Evolutionary conservation across 2,888 invertebrate species (phyloP), one percentile per base, ranked within the genome.

Genomic region (Carcina quercana): DNA sequence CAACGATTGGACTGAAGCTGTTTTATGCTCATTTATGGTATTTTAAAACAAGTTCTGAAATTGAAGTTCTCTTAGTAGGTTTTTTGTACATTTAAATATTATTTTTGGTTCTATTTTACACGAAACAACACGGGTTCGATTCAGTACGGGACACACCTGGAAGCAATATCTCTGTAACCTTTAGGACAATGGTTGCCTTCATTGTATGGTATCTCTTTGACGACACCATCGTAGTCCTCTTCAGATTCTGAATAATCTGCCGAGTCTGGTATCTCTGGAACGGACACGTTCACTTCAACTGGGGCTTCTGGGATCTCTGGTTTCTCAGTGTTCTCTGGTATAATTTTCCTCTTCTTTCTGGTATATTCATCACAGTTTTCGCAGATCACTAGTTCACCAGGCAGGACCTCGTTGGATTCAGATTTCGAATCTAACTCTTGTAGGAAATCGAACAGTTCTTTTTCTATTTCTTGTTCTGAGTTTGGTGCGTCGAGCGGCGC

Each of bases 321-420:
- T 12, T 34, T 14, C 7, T 15, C 33, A 3, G 25, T 5, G 14
- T 28, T 25, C 6, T 15, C 43, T 0, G 40, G 30, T 11, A 37
- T 5, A 13, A 45, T 28, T 28, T 40, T 54, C 20, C 61, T 38
- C 31, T 57, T 62, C 35, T 30, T 47, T 14, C 62, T 45, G 8
- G 36, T 37, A 7, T 39, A 45, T 7, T 47, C 48, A 6, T 43
- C n/a, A 31, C 59, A 61, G 35, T 54, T 50, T 2, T 37, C 37
- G 30, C 62, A 62, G 0, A 49, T 45, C 0, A 47, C 39, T 1
- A 62, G 24, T 2, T 53, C 32, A 0, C 47, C 59, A 0, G 59
- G 50, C 0, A 51, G 2, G 0, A 53, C 40, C 0, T 50, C 44
- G 2, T 43, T 43, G 1, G 42, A 20, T 1, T 34, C 35, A 1